Evolutionary conservation across 2,113 vertebrate genomes (phyloP).

Genomic region (Engraulis encrasicolus): DNA sequence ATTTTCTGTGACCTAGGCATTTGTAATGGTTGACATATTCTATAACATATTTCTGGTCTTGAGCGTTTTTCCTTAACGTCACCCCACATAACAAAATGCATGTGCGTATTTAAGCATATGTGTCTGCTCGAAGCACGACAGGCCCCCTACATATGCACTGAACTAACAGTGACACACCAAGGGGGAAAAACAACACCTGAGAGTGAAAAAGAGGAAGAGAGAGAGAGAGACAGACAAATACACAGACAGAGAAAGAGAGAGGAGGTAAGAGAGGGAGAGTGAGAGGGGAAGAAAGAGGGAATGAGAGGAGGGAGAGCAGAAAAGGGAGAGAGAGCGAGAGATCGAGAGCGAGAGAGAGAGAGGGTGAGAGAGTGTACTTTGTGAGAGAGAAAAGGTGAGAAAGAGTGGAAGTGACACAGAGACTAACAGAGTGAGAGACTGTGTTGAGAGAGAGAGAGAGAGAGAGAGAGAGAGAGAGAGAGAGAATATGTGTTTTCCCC

Average conservation of each 20-base stretch:
- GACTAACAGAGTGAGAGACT: constrained; percentile 29
- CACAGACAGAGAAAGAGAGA: background rate
- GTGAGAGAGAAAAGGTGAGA: background rate
- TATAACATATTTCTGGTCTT: too few relatives aligned
- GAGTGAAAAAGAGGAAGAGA: too few relatives aligned
- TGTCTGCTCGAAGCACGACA: constrained; percentile 23
- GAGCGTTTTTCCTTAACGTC: too few relatives aligned
- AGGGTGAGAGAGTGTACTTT: background rate
- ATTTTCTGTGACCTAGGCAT: too few relatives aligned
- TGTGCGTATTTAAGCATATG: background rate
- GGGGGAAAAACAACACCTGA: too few relatives aligned
- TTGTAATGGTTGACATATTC: too few relatives aligned
- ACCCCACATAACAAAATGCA: too few relatives aligned
- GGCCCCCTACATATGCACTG: constrained; percentile 7
- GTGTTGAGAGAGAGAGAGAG: background rate
- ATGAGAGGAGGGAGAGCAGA: constrained; percentile 13
- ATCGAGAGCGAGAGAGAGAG: constrained; percentile 28
- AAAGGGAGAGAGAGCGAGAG: constrained; percentile 17
- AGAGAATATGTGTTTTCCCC: background rate
- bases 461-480: background rate
- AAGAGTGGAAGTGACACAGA: too few relatives aligned
- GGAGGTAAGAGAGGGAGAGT: constrained; percentile 33
- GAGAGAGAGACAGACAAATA: too few relatives aligned
- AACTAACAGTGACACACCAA: constrained; percentile 26
- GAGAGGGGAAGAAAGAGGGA: constrained; percentile 23